Percentiles rank a stretch among this genome's conserved stretches.
These are phyloP conservation scores for Calidris pugnax DNA, from an alignment of 2,113 vertebrate species.

Conservation along the genomic window DNA sequence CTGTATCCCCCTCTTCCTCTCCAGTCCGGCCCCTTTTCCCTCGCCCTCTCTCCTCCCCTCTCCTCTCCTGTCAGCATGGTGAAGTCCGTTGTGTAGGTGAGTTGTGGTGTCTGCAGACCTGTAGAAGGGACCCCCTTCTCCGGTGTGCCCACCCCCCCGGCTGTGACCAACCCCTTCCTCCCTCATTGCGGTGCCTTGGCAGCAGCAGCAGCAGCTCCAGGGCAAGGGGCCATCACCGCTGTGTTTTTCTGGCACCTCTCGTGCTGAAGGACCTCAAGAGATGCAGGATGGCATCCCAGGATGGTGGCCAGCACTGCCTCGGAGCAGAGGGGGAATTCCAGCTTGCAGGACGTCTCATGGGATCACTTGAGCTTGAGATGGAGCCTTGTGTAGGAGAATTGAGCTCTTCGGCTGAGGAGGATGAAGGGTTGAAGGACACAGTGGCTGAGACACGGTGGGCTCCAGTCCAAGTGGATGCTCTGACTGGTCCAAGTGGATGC, in stretches of 20 bases:
- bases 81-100: slow-evolving; percentile 83
- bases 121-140: slow-evolving; percentile 70
- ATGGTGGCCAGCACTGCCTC: not conserved
- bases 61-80: slow-evolving; percentile 84
- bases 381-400: not conserved
- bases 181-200: not conserved
- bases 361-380: not conserved
- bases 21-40: slow-evolving; percentile 64
- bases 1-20: slow-evolving; percentile 67
- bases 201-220: not conserved
- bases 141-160: not conserved
- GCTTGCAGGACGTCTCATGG: not conserved
- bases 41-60: slow-evolving; percentile 78
- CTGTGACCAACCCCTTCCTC: not conserved
- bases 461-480: not conserved
- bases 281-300: not conserved
- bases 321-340: not conserved
- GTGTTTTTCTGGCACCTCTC: not conserved
- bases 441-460: not conserved
- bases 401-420: not conserved
- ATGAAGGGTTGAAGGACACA: not conserved
- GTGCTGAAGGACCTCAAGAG: not conserved
- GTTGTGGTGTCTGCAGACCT: slow-evolving; percentile 82
- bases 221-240: not conserved
- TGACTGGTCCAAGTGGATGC: not conserved